Evolutionary conservation across 1,140 invertebrate genomes (phyloP).

Genomic region (Pseudachorutes palmiensis): DNA sequence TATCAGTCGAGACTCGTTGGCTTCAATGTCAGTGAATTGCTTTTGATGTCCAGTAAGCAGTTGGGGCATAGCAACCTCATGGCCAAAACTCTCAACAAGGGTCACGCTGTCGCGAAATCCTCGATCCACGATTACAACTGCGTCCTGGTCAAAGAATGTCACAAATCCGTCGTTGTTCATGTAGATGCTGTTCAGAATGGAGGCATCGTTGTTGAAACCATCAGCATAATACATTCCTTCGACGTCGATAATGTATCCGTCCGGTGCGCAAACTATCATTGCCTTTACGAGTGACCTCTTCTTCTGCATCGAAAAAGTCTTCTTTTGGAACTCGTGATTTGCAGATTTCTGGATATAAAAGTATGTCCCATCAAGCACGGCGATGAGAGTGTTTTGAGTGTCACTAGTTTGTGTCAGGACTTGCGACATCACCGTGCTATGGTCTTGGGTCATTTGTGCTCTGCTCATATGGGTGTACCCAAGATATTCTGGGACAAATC

Average conservation of each 20-base stretch:
- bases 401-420: neutral
- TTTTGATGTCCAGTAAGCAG: constrained; percentile 26
- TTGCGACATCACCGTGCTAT: neutral
- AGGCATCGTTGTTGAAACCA: constrained; percentile 33
- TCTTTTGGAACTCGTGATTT: constrained; percentile 17
- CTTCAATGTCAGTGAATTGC: constrained; percentile 40
- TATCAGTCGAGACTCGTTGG: constrained; percentile 40
- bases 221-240: constrained; percentile 32
- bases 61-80: constrained; percentile 35
- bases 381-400: neutral
- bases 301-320: constrained; percentile 32
- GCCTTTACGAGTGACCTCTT: constrained; percentile 26
- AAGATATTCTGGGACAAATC: constrained; percentile 17
- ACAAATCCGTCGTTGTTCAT: neutral
- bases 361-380: constrained; percentile 29
- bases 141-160: neutral
- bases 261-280: constrained; percentile 27
- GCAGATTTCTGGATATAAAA: constrained; percentile 25
- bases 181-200: constrained; percentile 16
- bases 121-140: neutral
- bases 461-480: constrained; percentile 1
- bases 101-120: neutral
- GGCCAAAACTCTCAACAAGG: neutral
- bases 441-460: neutral
- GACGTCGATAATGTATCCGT: constrained; percentile 31